Evolutionary conservation across 2,888 invertebrate genomes (phyloP).

Genomic region (Brachypterus glaber): DNA sequence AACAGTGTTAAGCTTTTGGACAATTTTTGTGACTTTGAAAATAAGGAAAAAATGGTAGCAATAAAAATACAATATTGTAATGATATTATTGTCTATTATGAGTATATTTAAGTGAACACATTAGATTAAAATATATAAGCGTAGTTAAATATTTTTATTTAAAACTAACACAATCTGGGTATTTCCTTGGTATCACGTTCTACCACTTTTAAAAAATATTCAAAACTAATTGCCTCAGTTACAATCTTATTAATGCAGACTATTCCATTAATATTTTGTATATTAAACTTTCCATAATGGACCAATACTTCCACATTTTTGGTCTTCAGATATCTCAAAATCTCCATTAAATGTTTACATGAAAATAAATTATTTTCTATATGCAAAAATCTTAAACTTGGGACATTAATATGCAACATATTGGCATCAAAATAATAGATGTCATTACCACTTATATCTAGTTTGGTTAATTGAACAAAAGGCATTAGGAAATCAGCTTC

Average conservation of each 20-base stretch:
- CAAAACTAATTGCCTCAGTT: conserved; percentile 22
- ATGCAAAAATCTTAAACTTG: conserved; percentile 28
- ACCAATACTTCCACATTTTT: conserved; percentile 26
- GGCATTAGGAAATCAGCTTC: conserved; percentile 30
- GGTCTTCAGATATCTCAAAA: conserved; percentile 29
- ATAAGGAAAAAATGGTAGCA: too few species aligned
- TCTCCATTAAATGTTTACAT: conserved; percentile 28
- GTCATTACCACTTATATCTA: conserved; percentile 34
- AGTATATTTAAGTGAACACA: too few species aligned
- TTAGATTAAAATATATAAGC: too few species aligned
- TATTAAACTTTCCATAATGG: conserved; percentile 26
- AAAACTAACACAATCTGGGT: too few species aligned
- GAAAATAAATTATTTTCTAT: conserved; percentile 34
- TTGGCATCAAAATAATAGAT: conserved; percentile 32
- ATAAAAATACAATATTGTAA: too few species aligned
- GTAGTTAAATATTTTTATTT: too few species aligned
- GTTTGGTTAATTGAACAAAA: conserved; percentile 24
- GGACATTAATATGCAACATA: conserved; percentile 27
- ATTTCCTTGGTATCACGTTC: conserved; percentile 21
- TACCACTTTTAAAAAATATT: conserved; percentile 26
- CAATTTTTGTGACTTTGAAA: too few species aligned
- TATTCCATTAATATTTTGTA: conserved; percentile 35
- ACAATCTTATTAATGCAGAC: conserved; percentile 30
- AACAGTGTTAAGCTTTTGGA: too few species aligned
- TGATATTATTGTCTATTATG: too few species aligned